Base-by-base conservation (phyloP, 1,140 invertebrate species). In the Phthorimaea operculella region DNA sequence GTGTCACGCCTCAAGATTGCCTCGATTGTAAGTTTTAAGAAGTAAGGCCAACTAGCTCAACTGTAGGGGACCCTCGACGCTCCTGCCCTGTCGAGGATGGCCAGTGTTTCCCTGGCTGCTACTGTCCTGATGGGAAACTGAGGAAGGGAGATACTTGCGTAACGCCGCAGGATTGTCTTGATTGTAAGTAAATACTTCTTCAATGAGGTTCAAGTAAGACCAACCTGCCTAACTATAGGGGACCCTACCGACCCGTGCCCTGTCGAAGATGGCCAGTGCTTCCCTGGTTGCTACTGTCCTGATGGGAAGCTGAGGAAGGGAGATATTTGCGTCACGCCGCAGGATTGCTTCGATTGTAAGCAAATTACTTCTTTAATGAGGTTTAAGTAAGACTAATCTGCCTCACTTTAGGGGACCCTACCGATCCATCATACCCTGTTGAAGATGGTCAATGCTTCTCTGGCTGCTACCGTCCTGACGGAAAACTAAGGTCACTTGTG, bases 251-350 rank as follows among this genome's bases (percentile, higher is more conserved):
- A n/a, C n/a, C n/a, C 87, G 0, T 94, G 93, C 66, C 89, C 91
- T 0, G 61, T 82, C 16, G 83, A 90, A 42, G 83, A 88, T 0
- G 88, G 90, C 10, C 85, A 89, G 11, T 95, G 94, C 73, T 92
- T 93, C 72, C 88, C 92, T 0, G 94, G 94, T 33, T 96, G 94
- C 76, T 95, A 93, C 76, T 95, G 94, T 70, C 93, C 93, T 0
- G 0, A 92, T 45, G 93, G 93, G 47, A 88, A 88, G 16, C 90
- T 95, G 0, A 85, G 92, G 0, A 89, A 90, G 64, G 90, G 88
- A 7, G 88, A 92, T 7, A 74, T 82, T 5, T 95, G 94, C 65
- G 86, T 95, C 0, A 84, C 87, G 49, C 90, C 93, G 0, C 81
- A 87, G 0, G 89, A 91, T 33, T 96, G 94, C 67, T 85, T 90